Base-by-base conservation (phyloP, 2,888 invertebrate genomes). In the Drosophila gaucha region DNA sequence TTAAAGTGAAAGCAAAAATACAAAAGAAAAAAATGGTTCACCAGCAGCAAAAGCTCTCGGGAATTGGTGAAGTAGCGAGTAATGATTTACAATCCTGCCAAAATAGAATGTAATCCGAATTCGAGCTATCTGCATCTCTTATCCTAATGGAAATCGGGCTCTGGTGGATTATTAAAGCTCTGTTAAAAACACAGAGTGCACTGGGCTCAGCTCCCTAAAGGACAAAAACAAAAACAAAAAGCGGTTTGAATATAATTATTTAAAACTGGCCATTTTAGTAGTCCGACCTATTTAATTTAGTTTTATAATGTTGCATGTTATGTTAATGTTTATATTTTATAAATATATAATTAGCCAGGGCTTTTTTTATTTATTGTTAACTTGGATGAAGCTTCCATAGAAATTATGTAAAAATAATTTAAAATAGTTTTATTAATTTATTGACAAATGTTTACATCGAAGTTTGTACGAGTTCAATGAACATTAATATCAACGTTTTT, bases 11-110 rank as follows among this genome's bases (percentile, higher is more conserved):
- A 71, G 57, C 54, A 66, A 39, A 55, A 65, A 33, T 18, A 54
- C 49, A 57, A 38, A 10, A 22, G 6, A 44, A 59, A 39, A 56
- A 46, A 59, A 38, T 50, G 56, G 49, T 54, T 54, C 54, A 46
- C 38, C 70, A 52, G 44, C 50, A 31, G 49, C 47, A 20, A 51
- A 43, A 35, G 59, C 76, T 33, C 46, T 26, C 10, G 62, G 63
- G 75, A 51, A 33, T 54, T 50, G 33, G 6, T 12, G 43, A 67
- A 65, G 70, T 74, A 59, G 57, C 60, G 57, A 66, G 67, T 79
- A 86, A 86, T 86, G 85, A 84, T 86, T 86, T 77, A 80, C 84
- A 83, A 76, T 80, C 77, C 64, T 62, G 72, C 57, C 67, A 62
- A 76, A 86, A 84, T 83, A 83, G 86, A 79, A 69, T 79, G 73